Evolutionary conservation across 2,113 vertebrate genomes (phyloP), one percentile per base, ranked within the genome.

Genomic region (Dasyprocta punctata): DNA sequence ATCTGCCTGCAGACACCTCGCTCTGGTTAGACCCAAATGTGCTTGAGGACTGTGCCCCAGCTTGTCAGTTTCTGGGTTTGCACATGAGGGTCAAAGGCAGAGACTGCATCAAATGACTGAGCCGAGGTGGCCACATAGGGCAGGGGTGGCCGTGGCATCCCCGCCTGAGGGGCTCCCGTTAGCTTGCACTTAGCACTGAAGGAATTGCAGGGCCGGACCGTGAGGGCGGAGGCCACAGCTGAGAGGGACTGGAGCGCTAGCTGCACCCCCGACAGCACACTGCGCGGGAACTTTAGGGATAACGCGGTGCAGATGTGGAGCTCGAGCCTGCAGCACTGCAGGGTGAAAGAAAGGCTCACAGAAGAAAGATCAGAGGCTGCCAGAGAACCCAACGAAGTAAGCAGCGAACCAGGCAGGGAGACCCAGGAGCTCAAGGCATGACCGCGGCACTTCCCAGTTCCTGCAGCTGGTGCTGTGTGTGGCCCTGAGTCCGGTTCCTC

Each of bases 101-200:
- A 85, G 71, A 33, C 33, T 54, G 69, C 6, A 8, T 1, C 0
- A 24, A 24, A 4, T 0, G 38, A 17, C 22, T 80, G 47, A 41
- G 24, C 24, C n/a, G 7, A 36, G 5, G 36, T 8, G 41, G 58
- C 8, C 10, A 33, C 0, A 30, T 3, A 4, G 33, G 11, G 9
- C 20, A 56, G 20, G 0, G 44, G 30, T 0, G 12, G 22, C 2
- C 13, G 5, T 20, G 1, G 0, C 0, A 5, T 22, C 17, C 38
- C 67, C 10, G 1, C 33, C 14, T 12, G n/a, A 52, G 5, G 30
- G 0, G 1, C 0, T 2, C 9, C 12, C 1, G 0, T 24, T 10
- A 30, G 10, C 11, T 44, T 26, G 52, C 1, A 0, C 26, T 16
- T 36, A 58, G 41, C 73, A 41, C 0, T 0, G 9, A 24, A 30